Base-by-base conservation (phyloP, 2,888 invertebrate genomes). In the Orchesella flavescens region DNA sequence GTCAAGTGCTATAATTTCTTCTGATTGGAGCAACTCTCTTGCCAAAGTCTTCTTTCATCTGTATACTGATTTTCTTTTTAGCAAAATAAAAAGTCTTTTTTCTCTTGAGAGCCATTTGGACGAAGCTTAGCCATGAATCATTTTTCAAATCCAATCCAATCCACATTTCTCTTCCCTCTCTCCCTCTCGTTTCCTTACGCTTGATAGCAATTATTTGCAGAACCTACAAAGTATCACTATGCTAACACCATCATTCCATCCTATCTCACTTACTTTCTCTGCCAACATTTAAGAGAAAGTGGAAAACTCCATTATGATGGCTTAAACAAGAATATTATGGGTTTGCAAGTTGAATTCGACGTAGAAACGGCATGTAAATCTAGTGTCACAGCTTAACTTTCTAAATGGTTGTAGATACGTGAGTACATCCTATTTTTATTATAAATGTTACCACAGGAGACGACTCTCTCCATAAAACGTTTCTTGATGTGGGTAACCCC, bases 141-240 rank as follows among this genome's bases (percentile, higher is more conserved):
- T 76, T 82, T 82, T 82, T 82, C 68, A 82, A 76, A 72, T 76
- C 75, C 82, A 82, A 82, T 82, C 82, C 66, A 79, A 79, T 73
- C 66, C 71, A 53, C 65, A 69, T 82, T 75, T 68, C 81, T 69
- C 74, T 44, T 46, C 66, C 57, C 73, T 73, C 80, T 72, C 73
- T 7, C 7, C 34, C 34, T 34, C 34, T 34, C 34, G 2, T 7
- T 34, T 7, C 34, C 15, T 24, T 23, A 23, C 7, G 34, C 34
- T 34, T 34, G 34, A 2, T 34, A 34, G 7, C 34, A 34, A 34
- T 34, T 34, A 59, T 81, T 46, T 57, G 46, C 23, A 23, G 49
- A 55, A 55, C 80, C 80, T 74, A 81, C 74, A 74, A 81, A 68
- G 15, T 21, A 57, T 24, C 55, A 55, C 57, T 5, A 24, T 24